phyloP scores from a whole-genome alignment of 2,113 vertebrate species.

The Otis tarda region DNA sequence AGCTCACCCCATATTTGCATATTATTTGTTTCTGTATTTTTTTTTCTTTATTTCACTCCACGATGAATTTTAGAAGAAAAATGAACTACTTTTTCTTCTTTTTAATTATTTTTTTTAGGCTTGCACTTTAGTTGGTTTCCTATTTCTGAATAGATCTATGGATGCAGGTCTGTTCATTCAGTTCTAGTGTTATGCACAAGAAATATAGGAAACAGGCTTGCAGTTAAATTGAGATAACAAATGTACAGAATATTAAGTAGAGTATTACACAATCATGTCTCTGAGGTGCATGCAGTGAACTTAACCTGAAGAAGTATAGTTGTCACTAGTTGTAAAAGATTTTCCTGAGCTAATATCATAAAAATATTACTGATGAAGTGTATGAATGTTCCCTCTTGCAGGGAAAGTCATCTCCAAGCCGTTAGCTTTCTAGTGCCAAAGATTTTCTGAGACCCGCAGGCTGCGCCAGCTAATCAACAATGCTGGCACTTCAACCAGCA shows the following conservation, averaged over 20 bases:
- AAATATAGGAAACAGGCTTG: not conserved
- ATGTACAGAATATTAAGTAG: not conserved
- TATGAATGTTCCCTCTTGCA: not conserved
- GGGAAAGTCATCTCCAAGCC: not conserved
- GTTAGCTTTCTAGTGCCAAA: not conserved
- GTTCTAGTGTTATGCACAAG: not conserved
- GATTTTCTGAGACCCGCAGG: not conserved
- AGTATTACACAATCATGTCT: not conserved
- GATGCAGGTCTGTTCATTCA: not conserved
- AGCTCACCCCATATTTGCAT: not conserved
- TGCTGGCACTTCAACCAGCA: accelerated
- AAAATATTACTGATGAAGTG: not conserved
- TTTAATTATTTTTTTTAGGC: not conserved
- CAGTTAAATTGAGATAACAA: not conserved
- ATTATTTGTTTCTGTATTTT: not conserved
- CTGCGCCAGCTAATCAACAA: not conserved
- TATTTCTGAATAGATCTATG: not conserved
- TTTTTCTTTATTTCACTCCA: not conserved
- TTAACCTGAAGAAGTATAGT: not conserved
- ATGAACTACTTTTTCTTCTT: no score
- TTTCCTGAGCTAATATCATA: not conserved
- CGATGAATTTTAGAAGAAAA: not conserved
- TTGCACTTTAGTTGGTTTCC: not conserved
- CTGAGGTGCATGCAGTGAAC: not conserved
- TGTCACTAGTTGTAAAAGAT: not conserved